These are phyloP conservation scores for Mustela erminea DNA, from an alignment of 2,797 vertebrate species.

Conservation along the genomic window DNA sequence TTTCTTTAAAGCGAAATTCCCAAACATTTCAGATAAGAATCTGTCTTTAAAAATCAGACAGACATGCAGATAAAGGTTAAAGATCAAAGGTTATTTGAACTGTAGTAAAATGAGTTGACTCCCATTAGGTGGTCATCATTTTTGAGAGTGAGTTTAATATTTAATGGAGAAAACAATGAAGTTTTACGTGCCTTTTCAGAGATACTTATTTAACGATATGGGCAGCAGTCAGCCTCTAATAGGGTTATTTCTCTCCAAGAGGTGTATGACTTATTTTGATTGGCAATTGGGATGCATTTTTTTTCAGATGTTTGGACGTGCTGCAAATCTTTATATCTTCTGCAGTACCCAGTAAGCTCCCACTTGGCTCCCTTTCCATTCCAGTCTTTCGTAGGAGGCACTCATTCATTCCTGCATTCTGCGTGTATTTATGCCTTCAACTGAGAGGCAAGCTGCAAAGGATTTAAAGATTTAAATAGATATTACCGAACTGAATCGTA, in stretches of 20 bases:
- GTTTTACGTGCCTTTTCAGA: constrained; percentile 1
- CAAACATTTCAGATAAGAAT: background rate
- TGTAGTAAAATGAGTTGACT: constrained; percentile 71
- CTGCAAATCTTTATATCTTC: background rate
- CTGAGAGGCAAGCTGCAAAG: constrained; percentile 6
- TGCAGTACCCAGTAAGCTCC: background rate
- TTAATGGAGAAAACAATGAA: background rate
- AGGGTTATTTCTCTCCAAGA: background rate
- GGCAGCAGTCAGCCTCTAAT: background rate
- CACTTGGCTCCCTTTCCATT: background rate
- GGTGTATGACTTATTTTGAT: constrained; percentile 24
- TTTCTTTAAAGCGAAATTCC: constrained; percentile 25
- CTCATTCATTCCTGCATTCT: background rate
- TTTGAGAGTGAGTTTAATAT: constrained; percentile 71
- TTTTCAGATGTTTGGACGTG: background rate
- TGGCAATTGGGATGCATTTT: constrained; percentile 23
- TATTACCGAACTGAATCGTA: background rate
- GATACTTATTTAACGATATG: constrained; percentile 28
- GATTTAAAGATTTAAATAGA: background rate
- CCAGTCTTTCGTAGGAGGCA: background rate
- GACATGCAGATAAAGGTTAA: constrained; percentile 40
- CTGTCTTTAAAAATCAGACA: constrained; percentile 23
- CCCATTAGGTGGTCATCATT: constrained; percentile 80
- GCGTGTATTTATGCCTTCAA: background rate
- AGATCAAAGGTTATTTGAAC: constrained; percentile 59